Conservation (phyloP, 92 coral and sea anemone species). For the Hydrozoanthus gracilis region DNA sequence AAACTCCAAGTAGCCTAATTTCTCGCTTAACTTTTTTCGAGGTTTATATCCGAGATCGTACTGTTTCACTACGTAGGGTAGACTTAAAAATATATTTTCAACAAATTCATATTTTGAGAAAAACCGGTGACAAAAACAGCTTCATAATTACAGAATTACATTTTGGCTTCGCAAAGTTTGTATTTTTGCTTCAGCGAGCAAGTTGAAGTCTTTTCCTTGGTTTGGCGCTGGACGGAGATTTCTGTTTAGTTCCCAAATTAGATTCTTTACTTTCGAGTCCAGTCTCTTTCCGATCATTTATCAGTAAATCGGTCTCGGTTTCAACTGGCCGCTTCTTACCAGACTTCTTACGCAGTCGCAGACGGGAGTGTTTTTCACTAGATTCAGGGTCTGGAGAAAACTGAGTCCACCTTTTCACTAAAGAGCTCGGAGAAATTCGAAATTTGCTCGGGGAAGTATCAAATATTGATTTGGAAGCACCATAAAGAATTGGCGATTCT, state of each 20-base stretch:
- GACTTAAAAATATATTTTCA: too few species aligned
- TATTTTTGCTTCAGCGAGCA: background rate
- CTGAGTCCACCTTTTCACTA: conserved; percentile 49
- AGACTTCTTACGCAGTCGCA: conserved; percentile 17
- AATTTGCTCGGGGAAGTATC: conserved; percentile 43
- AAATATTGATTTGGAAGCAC: conserved; percentile 33
- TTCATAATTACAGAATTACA: too few species aligned
- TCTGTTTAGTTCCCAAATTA: background rate
- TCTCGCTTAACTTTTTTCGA: too few species aligned
- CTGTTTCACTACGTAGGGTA: too few species aligned
- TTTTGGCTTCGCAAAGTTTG: too few species aligned
- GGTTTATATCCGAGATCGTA: too few species aligned
- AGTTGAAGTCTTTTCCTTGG: conserved; percentile 19
- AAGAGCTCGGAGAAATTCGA: conserved; percentile 47
- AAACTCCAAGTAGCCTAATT: too few species aligned
- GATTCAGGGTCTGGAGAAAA: conserved; percentile 32
- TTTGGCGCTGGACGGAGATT: background rate
- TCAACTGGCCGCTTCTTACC: background rate
- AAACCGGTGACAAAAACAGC: too few species aligned
- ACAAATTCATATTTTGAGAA: too few species aligned
- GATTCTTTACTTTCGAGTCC: background rate
- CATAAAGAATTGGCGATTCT: conserved; percentile 86
- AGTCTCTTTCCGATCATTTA: background rate
- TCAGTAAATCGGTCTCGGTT: background rate
- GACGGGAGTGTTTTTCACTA: background rate